These are phyloP conservation scores for Neosalanx taihuensis DNA, from an alignment of 2,797 vertebrate species.

Conservation along the genomic window DNA sequence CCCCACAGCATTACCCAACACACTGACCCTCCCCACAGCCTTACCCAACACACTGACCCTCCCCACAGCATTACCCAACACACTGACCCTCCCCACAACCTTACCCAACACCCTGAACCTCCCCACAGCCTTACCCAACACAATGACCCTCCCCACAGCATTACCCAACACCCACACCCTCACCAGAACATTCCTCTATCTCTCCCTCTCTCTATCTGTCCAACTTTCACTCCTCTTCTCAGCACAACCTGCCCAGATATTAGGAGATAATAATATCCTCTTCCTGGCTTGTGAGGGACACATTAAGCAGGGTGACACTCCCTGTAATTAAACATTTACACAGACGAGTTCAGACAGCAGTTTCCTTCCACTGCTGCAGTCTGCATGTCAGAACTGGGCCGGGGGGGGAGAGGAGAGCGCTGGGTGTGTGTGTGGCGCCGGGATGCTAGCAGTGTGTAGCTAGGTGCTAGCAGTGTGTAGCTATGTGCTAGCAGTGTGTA, in stretches of 20 bases:
- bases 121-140: slow-evolving; percentile 15
- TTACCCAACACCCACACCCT: slow-evolving; percentile 28
- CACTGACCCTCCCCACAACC: slow-evolving; percentile 19
- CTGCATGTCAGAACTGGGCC: slow-evolving; percentile 1
- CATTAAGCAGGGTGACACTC: slow-evolving; percentile 73
- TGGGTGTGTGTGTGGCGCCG: background rate
- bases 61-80: too few relatives aligned
- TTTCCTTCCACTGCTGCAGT: slow-evolving; percentile 14
- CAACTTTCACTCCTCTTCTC: slow-evolving; percentile 18
- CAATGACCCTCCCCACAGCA: slow-evolving; percentile 20
- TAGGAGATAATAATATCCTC: slow-evolving; percentile 73
- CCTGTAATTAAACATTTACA: slow-evolving; percentile 74
- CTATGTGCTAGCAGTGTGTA: too few relatives aligned
- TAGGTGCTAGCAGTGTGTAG: too few relatives aligned
- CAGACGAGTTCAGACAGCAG: slow-evolving; percentile 66
- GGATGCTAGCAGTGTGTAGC: too few relatives aligned
- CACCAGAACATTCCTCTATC: background rate
- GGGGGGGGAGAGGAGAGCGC: background rate
- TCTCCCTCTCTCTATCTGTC: slow-evolving; percentile 6
- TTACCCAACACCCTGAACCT: slow-evolving; percentile 31
- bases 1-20: too few relatives aligned
- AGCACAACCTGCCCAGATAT: slow-evolving; percentile 57
- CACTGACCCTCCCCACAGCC: too few relatives aligned
- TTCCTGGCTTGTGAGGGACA: slow-evolving; percentile 70
- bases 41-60: too few relatives aligned